Evolutionary conservation across 1,140 invertebrate species (phyloP).

Genomic region (Platyura marginata): DNA sequence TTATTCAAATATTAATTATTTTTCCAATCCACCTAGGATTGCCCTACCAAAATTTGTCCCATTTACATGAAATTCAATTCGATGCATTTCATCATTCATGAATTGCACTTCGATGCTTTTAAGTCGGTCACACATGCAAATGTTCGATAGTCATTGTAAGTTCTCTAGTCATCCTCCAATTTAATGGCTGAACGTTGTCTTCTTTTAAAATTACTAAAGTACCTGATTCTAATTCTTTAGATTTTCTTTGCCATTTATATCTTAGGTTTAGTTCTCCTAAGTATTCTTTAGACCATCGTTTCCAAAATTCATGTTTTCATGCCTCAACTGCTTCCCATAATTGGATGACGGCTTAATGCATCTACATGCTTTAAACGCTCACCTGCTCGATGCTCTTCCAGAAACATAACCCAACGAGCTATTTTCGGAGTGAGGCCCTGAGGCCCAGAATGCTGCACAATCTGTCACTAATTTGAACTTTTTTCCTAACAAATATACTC

Average conservation of each 20-base stretch:
- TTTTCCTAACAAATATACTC: slow-evolving; percentile 8
- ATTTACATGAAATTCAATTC: too few species aligned
- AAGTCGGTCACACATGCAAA: too few species aligned
- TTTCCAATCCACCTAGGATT: too few species aligned
- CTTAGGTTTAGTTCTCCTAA: slow-evolving; percentile 6
- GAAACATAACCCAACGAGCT: slow-evolving; percentile 11
- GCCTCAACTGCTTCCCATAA: slow-evolving; percentile 2
- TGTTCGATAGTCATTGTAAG: too few species aligned
- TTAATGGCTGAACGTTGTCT: slow-evolving; percentile 10
- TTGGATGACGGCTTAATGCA: slow-evolving; percentile 8
- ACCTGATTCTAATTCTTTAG: slow-evolving; percentile 6
- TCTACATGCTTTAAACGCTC: slow-evolving; percentile 11
- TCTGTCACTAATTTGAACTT: slow-evolving; percentile 10
- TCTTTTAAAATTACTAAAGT: slow-evolving; percentile 13
- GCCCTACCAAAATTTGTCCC: too few species aligned
- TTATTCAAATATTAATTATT: too few species aligned
- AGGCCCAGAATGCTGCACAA: slow-evolving; percentile 17
- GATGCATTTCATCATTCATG: too few species aligned
- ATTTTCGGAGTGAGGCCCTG: slow-evolving; percentile 12
- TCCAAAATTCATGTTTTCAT: slow-evolving; percentile 7
- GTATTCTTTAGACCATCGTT: slow-evolving; percentile 10
- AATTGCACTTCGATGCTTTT: too few species aligned
- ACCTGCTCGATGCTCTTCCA: slow-evolving; percentile 10
- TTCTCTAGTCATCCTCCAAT: slow-evolving; percentile 10
- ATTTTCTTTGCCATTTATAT: slow-evolving; percentile 8